Conservation (phyloP, 2,797 vertebrate species). For the Buceros bicornis region DNA sequence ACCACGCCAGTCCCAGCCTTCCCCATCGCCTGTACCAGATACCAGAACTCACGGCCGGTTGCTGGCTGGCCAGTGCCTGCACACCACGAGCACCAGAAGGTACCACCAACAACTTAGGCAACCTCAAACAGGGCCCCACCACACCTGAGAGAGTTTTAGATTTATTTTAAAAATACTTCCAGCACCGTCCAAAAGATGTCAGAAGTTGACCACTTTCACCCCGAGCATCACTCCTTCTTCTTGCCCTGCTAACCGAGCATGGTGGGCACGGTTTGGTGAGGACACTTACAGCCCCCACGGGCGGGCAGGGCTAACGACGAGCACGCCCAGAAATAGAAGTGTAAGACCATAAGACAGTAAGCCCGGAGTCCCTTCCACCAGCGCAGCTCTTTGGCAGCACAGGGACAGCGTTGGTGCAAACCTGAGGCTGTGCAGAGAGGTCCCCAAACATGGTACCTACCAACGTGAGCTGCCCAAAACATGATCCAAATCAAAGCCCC, state of each 20-base stretch:
- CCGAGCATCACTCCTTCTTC: neutral
- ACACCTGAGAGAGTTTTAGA: neutral
- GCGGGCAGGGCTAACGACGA: neutral
- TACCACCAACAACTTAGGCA: rapidly evolving
- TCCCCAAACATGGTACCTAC: rapidly evolving
- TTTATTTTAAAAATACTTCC: neutral
- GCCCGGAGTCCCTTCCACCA: neutral
- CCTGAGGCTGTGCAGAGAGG: neutral
- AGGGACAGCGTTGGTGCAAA: neutral
- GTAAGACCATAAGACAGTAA: neutral
- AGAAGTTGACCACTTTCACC: neutral
- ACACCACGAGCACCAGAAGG: neutral
- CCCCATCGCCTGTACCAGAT: neutral
- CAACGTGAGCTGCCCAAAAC: rapidly evolving
- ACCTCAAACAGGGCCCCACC: rapidly evolving
- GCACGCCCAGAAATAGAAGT: neutral
- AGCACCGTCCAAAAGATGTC: rapidly evolving
- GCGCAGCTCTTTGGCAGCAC: neutral
- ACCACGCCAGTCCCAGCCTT: neutral
- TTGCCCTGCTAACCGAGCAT: rapidly evolving
- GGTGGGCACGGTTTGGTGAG: neutral
- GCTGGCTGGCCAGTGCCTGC: neutral
- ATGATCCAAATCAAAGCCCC: neutral
- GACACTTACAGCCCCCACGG: rapidly evolving
- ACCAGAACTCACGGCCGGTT: rapidly evolving